Conservation (phyloP, 2,888 invertebrate genomes). For the Trichogramma evanescens region DNA sequence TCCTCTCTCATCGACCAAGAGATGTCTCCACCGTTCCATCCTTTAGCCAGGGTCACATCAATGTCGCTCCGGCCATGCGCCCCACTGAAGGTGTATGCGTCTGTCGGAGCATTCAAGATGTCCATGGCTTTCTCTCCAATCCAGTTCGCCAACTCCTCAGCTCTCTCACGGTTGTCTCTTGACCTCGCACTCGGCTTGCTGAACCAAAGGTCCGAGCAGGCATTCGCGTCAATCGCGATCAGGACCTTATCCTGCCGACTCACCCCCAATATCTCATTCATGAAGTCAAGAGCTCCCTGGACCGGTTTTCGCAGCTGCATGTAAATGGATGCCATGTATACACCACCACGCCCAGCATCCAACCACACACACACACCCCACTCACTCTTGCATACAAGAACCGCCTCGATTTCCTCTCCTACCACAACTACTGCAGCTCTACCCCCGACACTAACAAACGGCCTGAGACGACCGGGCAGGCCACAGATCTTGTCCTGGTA, state of each 20-base stretch:
- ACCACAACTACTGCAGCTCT: slow-evolving; percentile 7
- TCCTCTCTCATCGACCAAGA: neutral
- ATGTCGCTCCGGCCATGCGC: neutral
- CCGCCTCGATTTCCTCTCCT: neutral
- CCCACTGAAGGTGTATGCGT: slow-evolving; percentile 17
- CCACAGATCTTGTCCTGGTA: neutral
- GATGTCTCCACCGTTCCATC: neutral
- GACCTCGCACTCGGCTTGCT: slow-evolving; percentile 1
- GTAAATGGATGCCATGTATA: slow-evolving; percentile 17
- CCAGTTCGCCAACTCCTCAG: too few relatives aligned
- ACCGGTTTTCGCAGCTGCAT: slow-evolving; percentile 7
- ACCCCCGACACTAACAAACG: slow-evolving; percentile 3
- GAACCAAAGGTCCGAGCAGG: slow-evolving; percentile 19
- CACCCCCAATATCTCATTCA: neutral
- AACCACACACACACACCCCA: slow-evolving; percentile 14
- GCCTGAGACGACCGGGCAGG: neutral
- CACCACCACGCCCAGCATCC: slow-evolving; percentile 6
- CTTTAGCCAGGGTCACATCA: neutral
- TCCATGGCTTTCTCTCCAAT: neutral
- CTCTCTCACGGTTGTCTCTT: too few relatives aligned
- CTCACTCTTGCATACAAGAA: neutral
- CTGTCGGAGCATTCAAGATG: slow-evolving; percentile 14
- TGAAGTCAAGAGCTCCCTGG: neutral
- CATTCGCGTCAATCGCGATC: slow-evolving; percentile 24
- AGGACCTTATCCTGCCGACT: slow-evolving; percentile 1